These are phyloP conservation scores for Cirrhinus mrigala DNA, from an alignment of 2,797 vertebrate genomes.

Conservation along the genomic window DNA sequence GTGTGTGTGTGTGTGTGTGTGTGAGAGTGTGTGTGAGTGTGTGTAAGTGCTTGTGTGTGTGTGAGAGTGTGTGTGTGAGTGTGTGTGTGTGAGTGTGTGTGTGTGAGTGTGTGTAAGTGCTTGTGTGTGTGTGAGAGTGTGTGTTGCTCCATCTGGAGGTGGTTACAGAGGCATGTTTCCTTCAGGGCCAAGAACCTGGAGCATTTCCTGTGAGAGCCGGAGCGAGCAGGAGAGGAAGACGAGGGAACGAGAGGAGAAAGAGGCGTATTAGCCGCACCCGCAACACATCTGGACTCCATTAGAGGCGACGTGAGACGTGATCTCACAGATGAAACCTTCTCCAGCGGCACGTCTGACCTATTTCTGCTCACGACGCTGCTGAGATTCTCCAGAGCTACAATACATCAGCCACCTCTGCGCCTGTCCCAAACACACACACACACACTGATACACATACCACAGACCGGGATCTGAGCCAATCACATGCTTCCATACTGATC, in stretches of 20 bases:
- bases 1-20: not conserved
- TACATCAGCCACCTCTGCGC: not conserved
- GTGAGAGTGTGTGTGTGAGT: not conserved
- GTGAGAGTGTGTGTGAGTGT: constrained; percentile 45
- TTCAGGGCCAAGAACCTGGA: constrained; percentile 76
- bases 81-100: not conserved
- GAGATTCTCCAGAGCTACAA: constrained; percentile 14
- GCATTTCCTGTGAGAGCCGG: constrained; percentile 73
- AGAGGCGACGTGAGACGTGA: constrained; percentile 2
- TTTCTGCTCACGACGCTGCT: constrained; percentile 3
- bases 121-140: constrained; percentile 13
- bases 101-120: too few species aligned
- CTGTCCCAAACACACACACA: not conserved
- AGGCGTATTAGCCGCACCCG: not conserved
- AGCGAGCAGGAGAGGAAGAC: constrained; percentile 22
- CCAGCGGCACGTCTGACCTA: not conserved
- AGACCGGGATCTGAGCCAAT: constrained; percentile 21
- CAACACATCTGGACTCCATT: constrained; percentile 28
- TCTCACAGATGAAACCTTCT: not conserved
- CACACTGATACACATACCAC: not conserved
- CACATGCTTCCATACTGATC: constrained; percentile 9
- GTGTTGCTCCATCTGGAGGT: constrained; percentile 75
- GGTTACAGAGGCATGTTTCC: constrained; percentile 75
- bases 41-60: not conserved
- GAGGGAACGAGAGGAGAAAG: not conserved